phyloP scores from a whole-genome alignment of 2,888 invertebrate species.

The Trimorus sp. region DNA sequence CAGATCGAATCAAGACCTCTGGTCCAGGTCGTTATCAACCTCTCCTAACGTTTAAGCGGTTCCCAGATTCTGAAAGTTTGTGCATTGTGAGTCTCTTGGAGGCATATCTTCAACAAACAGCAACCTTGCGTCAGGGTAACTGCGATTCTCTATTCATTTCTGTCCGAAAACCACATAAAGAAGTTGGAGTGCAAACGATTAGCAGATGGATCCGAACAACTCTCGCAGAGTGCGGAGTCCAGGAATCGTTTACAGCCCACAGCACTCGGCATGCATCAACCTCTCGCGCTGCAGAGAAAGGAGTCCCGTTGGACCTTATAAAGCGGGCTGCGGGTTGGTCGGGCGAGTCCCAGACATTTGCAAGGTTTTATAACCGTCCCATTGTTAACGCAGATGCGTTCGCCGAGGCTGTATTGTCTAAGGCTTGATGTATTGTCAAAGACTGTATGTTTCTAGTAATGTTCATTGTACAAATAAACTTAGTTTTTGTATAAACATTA shows the following conservation, averaged over 20 bases:
- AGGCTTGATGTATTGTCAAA: no score
- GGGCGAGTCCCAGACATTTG: slow-evolving; percentile 2
- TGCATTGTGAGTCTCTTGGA: slow-evolving; percentile 23
- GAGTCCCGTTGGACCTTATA: neutral
- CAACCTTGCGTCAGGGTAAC: neutral
- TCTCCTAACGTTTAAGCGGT: slow-evolving; percentile 28
- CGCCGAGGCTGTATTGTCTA: neutral
- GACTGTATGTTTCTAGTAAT: no score
- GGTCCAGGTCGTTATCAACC: slow-evolving; percentile 37
- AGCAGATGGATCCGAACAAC: slow-evolving; percentile 34
- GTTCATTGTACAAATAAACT: no score
- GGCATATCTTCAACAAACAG: slow-evolving; percentile 23
- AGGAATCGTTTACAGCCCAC: neutral
- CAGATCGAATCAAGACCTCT: slow-evolving; percentile 28
- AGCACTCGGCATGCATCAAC: slow-evolving; percentile 4
- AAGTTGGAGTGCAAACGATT: slow-evolving; percentile 39
- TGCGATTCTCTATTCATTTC: slow-evolving; percentile 43
- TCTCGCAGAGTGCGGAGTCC: slow-evolving; percentile 8
- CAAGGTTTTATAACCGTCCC: neutral
- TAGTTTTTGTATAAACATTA: no score
- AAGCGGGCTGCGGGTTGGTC: slow-evolving; percentile 4
- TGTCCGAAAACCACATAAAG: slow-evolving; percentile 20
- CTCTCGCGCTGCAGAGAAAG: neutral
- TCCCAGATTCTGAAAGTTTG: slow-evolving; percentile 22
- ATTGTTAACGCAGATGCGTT: neutral